phyloP scores from a whole-genome alignment of 37 sponge, comb jelly and placozoan species.

The Agelas oroides region DNA sequence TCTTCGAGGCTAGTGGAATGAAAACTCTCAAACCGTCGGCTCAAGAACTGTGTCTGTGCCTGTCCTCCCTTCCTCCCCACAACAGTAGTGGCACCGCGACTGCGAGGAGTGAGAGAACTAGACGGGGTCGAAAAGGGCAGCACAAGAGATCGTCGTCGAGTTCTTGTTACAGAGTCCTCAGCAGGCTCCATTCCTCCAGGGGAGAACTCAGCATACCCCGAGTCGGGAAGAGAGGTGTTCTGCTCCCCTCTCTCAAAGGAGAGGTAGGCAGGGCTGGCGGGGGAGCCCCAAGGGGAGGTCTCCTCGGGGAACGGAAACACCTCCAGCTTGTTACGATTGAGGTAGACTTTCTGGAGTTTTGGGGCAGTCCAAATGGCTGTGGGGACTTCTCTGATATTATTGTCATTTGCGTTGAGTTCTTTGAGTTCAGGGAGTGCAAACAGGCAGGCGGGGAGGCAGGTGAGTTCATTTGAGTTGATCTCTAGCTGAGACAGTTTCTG shows the following conservation, averaged over 20 bases:
- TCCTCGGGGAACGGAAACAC: constrained; percentile 43
- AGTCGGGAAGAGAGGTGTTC: too few relatives aligned
- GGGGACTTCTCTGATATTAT: constrained; percentile 63
- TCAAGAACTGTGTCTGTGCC: constrained; percentile 26
- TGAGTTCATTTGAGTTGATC: constrained; percentile 49
- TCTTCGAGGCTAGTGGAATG: constrained; percentile 29
- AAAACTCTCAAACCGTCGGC: constrained; percentile 42
- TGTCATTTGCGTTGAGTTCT: constrained; percentile 60
- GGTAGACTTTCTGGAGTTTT: constrained; percentile 48
- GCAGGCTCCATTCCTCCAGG: too few relatives aligned
- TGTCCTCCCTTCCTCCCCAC: too few relatives aligned
- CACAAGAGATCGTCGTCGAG: too few relatives aligned
- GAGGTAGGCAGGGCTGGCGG: not conserved
- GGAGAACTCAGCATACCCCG: too few relatives aligned
- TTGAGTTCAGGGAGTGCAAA: constrained; percentile 69
- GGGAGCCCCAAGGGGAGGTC: not conserved
- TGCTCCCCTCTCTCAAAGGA: not conserved
- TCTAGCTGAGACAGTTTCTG: constrained; percentile 46
- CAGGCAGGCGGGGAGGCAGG: constrained; percentile 54
- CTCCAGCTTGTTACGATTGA: constrained; percentile 60
- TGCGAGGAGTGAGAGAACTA: too few relatives aligned
- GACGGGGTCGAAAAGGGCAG: too few relatives aligned
- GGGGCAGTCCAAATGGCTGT: constrained; percentile 73
- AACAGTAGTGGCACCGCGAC: too few relatives aligned
- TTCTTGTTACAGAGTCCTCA: too few relatives aligned